Evolutionary conservation across 1,140 invertebrate species (phyloP).

Genomic region (Diplogasteroides magnus): DNA sequence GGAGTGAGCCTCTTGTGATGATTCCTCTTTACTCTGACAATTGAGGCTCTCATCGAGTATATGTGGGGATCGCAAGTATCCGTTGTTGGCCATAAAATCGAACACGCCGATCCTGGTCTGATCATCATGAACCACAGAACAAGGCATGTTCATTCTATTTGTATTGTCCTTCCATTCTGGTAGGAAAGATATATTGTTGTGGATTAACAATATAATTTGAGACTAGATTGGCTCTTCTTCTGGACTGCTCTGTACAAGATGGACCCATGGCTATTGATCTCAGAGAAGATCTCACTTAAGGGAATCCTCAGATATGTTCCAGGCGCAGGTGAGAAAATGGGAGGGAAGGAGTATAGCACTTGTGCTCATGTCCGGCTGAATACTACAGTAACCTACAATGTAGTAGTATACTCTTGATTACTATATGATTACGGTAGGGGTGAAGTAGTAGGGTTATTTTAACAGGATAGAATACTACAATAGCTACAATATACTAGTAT

Average conservation of each 20-base stretch:
- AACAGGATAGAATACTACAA: no score
- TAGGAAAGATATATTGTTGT: no score
- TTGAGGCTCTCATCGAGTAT: constrained; percentile 64
- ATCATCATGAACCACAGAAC: constrained; percentile 81
- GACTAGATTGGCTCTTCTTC: constrained; percentile 82
- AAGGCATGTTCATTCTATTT: constrained; percentile 23
- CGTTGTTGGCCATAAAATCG: constrained; percentile 71
- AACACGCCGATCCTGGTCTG: constrained; percentile 68
- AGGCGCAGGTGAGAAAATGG: constrained; percentile 68
- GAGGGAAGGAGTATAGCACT: no score
- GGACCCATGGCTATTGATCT: constrained; percentile 63
- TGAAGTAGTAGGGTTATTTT: no score
- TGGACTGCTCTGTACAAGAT: constrained; percentile 77
- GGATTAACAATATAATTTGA: neutral
- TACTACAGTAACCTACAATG: no score
- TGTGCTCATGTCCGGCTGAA: no score
- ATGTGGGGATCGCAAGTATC: constrained; percentile 68
- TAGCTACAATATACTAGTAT: no score
- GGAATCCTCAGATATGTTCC: constrained; percentile 72
- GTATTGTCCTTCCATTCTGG: neutral
- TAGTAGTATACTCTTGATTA: no score
- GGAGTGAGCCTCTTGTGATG: constrained; percentile 29
- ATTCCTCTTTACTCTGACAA: neutral
- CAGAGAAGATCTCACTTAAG: constrained; percentile 75
- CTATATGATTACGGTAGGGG: no score